These are phyloP conservation scores for Heliocidaris tuberculata DNA, from an alignment of 35 echinoderm and acorn worm species.

Conservation along the genomic window DNA sequence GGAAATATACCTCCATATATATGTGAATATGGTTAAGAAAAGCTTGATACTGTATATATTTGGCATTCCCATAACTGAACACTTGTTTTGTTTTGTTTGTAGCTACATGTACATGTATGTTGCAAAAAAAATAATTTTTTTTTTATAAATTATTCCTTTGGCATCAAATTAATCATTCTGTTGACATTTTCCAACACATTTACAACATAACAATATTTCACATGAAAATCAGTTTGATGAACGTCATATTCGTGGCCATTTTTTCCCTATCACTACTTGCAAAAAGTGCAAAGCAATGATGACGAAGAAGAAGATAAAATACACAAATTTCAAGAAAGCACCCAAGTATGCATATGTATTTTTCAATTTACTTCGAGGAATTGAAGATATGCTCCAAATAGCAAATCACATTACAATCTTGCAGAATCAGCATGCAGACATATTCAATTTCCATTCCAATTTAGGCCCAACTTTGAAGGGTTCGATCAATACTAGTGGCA, in stretches of 20 bases:
- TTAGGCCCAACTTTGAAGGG: not conserved
- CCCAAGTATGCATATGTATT: not conserved
- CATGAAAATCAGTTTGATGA: no score
- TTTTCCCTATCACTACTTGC: not conserved
- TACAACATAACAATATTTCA: no score
- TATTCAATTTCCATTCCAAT: slow-evolving; percentile 8
- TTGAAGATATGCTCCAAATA: not conserved
- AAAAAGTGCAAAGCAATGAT: not conserved
- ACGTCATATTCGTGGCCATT: not conserved
- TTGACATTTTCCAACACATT: no score
- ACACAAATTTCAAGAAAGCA: not conserved
- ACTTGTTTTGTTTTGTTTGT: no score
- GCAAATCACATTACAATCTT: not conserved
- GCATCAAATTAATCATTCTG: no score
- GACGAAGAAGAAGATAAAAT: not conserved
- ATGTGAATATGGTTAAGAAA: no score
- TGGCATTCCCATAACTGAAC: no score
- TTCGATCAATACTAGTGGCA: not conserved
- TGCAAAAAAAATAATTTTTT: no score
- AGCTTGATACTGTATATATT: no score
- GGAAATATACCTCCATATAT: no score
- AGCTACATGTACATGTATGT: no score
- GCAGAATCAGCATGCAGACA: not conserved
- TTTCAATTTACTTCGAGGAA: not conserved
- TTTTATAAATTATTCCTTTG: no score